A percentile compares a stretch with the other conserved stretches of the same genome.
phyloP scores from a whole-genome alignment of 2,797 vertebrate species.

The Artibeus lituratus region DNA sequence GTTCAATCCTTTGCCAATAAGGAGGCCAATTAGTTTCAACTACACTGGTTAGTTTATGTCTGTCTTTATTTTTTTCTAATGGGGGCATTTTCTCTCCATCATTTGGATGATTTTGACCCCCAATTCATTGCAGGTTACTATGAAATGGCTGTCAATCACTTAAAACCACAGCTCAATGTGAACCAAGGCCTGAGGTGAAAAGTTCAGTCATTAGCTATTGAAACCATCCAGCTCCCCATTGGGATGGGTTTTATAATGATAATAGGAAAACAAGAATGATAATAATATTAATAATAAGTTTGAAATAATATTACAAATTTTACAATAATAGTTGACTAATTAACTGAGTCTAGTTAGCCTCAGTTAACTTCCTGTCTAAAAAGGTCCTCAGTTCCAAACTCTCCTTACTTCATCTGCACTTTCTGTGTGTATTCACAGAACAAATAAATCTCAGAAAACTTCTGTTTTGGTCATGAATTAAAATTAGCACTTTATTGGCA shows the following conservation, averaged over 20 bases:
- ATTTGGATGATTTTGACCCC: constrained; percentile 72
- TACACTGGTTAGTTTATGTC: constrained; percentile 70
- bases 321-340: constrained; percentile 16
- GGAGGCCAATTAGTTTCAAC: constrained; percentile 77
- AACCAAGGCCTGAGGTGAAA: constrained; percentile 63
- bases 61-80: constrained; percentile 72
- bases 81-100: constrained; percentile 67
- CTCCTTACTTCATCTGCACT: not conserved
- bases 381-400: constrained; percentile 12
- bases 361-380: constrained; percentile 19
- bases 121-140: constrained; percentile 64
- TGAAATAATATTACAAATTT: constrained; percentile 49
- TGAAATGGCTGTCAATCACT: constrained; percentile 72
- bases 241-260: constrained; percentile 25
- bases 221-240: constrained; percentile 40
- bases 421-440: not conserved
- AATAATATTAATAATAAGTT: constrained; percentile 7
- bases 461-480: constrained; percentile 8
- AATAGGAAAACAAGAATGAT: constrained; percentile 35
- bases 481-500: constrained; percentile 14
- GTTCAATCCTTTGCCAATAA: constrained; percentile 71
- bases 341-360: constrained; percentile 5
- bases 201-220: constrained; percentile 72
- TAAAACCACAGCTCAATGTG: constrained; percentile 60
- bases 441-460: constrained; percentile 16